Evolutionary conservation across 2,888 invertebrate species (phyloP).

Genomic region (Dioctria linearis): DNA sequence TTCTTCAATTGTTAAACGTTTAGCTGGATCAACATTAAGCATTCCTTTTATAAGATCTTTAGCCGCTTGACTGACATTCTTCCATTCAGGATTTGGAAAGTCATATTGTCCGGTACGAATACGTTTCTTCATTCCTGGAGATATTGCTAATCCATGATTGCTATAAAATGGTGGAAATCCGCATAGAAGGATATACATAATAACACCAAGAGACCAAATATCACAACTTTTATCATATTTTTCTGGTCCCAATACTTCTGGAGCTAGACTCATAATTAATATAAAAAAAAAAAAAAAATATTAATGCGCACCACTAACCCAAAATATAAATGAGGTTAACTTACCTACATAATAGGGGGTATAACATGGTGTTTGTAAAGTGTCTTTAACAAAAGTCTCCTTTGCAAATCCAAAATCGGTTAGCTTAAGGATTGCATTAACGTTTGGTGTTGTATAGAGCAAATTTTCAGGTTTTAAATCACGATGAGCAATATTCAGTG

Average conservation of each 20-base stretch:
- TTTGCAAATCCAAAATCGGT: constrained; percentile 99
- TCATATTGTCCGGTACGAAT: constrained; percentile 94
- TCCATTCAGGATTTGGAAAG: constrained; percentile 97
- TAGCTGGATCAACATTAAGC: constrained; percentile 93
- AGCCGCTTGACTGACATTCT: constrained; percentile 93
- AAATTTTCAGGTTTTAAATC: constrained; percentile 99
- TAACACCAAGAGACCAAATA: constrained; percentile 98
- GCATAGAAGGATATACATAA: constrained; percentile 98
- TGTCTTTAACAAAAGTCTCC: constrained; percentile 87
- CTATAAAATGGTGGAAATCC: constrained; percentile 99
- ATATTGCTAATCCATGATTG: constrained; percentile 96
- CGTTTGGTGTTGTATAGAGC: constrained; percentile 84
- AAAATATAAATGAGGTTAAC: constrained; percentile 63
- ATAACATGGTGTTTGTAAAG: constrained; percentile 97
- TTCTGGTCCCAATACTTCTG: constrained; percentile 93
- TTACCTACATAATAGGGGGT: constrained; percentile 98
- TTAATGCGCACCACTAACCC: not conserved
- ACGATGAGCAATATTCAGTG: constrained; percentile 95
- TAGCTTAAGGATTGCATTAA: constrained; percentile 89
- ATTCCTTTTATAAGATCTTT: constrained; percentile 96
- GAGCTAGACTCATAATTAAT: constrained; percentile 63
- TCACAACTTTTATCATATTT: constrained; percentile 99
- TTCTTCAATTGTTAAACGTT: constrained; percentile 90
- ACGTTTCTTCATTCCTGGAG: constrained; percentile 97
- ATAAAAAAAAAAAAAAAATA: not conserved